phyloP scores from a whole-genome alignment of 2,888 invertebrate species.

The Drosophila monieri region DNA sequence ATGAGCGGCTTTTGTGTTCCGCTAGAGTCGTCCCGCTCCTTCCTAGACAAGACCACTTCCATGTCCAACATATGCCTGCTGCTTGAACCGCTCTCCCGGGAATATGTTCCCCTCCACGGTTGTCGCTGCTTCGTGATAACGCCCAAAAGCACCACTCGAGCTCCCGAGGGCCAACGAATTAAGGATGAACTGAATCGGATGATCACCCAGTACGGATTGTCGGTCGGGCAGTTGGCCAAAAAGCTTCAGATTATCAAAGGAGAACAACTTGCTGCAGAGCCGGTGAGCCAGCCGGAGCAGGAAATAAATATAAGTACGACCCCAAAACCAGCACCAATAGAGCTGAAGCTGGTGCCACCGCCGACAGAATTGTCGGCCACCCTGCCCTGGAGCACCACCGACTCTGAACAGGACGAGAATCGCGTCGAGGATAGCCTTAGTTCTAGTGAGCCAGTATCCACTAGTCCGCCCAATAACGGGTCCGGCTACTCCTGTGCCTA shows the following conservation, averaged over 20 bases:
- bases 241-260: neutral
- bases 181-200: neutral
- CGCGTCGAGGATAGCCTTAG: neutral
- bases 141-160: neutral
- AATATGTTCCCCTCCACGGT: neutral
- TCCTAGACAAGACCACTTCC: neutral
- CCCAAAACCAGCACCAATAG: neutral
- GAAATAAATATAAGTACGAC: too few species aligned
- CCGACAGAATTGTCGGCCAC: neutral
- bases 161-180: neutral
- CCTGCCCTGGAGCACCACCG: neutral
- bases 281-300: neutral
- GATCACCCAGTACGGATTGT: neutral
- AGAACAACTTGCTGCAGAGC: neutral
- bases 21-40: neutral
- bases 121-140: neutral
- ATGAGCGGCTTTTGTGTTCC: neutral
- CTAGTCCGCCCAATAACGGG: neutral
- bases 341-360: neutral
- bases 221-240: neutral
- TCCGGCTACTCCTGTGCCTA: neutral
- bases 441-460: neutral
- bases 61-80: neutral
- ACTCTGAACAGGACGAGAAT: neutral
- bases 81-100: neutral